A percentile compares a stretch with the other conserved stretches of the same genome.
Conservation (phyloP, 64 coral and sea anemone species). For the Montipora sp. region DNA sequence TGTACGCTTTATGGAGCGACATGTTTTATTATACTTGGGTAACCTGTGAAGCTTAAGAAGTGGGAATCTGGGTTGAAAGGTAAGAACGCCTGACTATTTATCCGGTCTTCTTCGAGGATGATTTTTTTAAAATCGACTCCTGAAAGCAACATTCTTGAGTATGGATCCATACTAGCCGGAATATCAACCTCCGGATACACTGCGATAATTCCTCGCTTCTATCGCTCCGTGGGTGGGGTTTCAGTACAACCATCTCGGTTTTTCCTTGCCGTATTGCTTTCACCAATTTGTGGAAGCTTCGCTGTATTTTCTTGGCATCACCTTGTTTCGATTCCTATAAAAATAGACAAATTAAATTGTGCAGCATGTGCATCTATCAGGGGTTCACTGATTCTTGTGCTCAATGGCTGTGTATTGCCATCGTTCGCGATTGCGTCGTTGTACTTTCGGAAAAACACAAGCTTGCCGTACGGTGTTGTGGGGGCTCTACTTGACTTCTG, state of each 20-base stretch:
- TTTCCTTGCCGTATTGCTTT: slow-evolving; percentile 54
- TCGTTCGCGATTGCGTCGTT: slow-evolving; percentile 55
- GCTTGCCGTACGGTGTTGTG: neutral
- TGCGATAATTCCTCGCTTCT: slow-evolving; percentile 15
- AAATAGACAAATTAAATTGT: slow-evolving; percentile 49
- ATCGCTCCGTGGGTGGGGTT: neutral
- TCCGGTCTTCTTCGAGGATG: neutral
- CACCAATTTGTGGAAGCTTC: slow-evolving; percentile 56
- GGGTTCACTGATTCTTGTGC: slow-evolving; percentile 51
- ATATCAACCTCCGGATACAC: slow-evolving; percentile 5
- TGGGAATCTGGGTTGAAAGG: no score
- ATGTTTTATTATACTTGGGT: no score
- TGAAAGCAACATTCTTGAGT: neutral
- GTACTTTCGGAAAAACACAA: slow-evolving; percentile 48
- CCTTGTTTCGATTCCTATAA: slow-evolving; percentile 65
- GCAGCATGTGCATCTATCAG: slow-evolving; percentile 70
- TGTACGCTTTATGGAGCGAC: no score
- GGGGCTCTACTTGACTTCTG: slow-evolving; percentile 65
- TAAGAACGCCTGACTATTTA: no score
- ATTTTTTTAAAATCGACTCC: neutral
- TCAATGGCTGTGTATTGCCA: slow-evolving; percentile 74
- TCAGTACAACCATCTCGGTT: neutral
- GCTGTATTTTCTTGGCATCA: slow-evolving; percentile 62
- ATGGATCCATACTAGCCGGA: neutral
- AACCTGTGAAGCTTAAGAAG: no score